phyloP scores from a whole-genome alignment of 2,113 vertebrate genomes.

The Tautogolabrus adspersus region DNA sequence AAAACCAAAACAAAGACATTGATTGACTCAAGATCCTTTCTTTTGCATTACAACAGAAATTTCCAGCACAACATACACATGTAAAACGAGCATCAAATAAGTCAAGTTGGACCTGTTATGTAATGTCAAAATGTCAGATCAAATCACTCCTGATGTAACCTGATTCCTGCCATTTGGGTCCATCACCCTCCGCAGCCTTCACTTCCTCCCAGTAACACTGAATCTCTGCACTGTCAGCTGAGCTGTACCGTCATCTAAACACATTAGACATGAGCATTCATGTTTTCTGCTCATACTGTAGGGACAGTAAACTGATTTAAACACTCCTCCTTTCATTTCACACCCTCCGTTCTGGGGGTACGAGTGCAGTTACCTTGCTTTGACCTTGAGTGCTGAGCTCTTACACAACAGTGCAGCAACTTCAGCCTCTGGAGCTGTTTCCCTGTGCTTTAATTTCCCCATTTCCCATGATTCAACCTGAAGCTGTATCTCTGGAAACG shows the following conservation, averaged over 20 bases:
- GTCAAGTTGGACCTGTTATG: conserved; percentile 2
- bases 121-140: conserved; percentile 26
- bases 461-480: conserved; percentile 45
- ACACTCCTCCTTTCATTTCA: conserved; percentile 22
- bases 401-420: conserved; percentile 60
- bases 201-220: background rate
- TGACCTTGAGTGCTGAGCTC: conserved; percentile 65
- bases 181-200: background rate
- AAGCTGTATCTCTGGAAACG: conserved; percentile 42
- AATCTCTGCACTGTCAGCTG: background rate
- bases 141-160: conserved; percentile 19
- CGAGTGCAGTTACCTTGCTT: conserved; percentile 52
- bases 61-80: too few species aligned
- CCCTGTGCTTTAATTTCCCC: conserved; percentile 45
- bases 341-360: background rate
- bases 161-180: conserved; percentile 16
- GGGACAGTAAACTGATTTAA: conserved; percentile 14
- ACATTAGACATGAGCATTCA: background rate
- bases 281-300: conserved; percentile 2
- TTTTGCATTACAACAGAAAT: too few species aligned
- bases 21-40: too few species aligned
- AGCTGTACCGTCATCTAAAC: conserved; percentile 24
- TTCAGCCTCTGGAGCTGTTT: conserved; percentile 55
- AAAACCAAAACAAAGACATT: too few species aligned
- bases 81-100: conserved; percentile 10